phyloP scores from a whole-genome alignment of 2,113 vertebrate species.

The Dipodomys stephensi region DNA sequence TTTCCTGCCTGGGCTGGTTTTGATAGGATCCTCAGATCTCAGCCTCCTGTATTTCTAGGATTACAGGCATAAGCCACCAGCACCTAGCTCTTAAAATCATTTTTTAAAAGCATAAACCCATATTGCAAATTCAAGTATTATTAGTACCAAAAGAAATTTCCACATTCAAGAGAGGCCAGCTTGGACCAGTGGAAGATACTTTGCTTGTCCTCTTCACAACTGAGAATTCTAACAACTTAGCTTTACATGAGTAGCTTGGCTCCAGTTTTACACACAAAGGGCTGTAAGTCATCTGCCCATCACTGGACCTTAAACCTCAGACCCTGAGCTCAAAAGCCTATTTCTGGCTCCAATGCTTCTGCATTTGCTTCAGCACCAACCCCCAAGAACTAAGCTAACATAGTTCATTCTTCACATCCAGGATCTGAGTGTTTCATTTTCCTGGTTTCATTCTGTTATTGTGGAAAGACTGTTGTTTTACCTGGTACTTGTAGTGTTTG shows the following conservation, averaged over 20 bases:
- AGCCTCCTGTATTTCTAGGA: too few relatives aligned
- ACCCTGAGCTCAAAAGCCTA: neutral
- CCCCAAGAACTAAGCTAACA: neutral
- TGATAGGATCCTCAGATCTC: too few relatives aligned
- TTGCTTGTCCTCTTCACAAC: neutral
- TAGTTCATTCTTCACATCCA: neutral
- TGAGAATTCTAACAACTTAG: neutral
- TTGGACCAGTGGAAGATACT: neutral
- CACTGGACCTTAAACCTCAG: rapidly evolving
- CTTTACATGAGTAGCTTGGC: neutral
- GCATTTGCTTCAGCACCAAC: neutral
- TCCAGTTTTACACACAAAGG: neutral
- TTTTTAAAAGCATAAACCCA: slow-evolving; percentile 39
- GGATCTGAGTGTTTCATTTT: neutral
- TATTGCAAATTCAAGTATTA: neutral
- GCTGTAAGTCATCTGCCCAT: neutral
- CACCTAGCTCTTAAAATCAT: neutral
- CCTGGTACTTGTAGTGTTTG: neutral
- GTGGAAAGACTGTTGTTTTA: slow-evolving; percentile 38
- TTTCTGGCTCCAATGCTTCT: neutral
- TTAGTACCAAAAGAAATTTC: neutral
- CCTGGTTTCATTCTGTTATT: slow-evolving; percentile 32
- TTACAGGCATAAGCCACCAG: too few relatives aligned
- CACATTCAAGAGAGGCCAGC: neutral
- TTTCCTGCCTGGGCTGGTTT: too few relatives aligned